phyloP scores from a whole-genome alignment of 53 echinoderm and acorn worm genomes.

The Stichopus horrens region DNA sequence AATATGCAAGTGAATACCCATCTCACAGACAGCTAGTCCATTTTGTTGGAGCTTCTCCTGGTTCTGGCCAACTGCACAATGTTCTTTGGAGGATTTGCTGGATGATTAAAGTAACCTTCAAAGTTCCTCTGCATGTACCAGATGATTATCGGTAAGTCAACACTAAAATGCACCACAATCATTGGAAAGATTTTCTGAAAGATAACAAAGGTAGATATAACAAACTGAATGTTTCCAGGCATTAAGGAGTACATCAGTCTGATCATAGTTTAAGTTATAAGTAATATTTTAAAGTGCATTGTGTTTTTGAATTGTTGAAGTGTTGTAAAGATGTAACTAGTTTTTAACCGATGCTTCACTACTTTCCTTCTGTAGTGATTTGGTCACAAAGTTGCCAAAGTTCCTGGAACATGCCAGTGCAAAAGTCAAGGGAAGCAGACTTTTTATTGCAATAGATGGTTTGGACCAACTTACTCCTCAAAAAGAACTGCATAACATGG shows the following conservation, averaged over 20 bases:
- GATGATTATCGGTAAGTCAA: constrained; percentile 85
- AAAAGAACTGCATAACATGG: constrained; percentile 80
- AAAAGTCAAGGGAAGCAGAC: constrained; percentile 47
- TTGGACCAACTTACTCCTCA: constrained; percentile 70
- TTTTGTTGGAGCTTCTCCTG: constrained; percentile 90
- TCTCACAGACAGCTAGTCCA: constrained; percentile 55
- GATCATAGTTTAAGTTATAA: too few relatives aligned
- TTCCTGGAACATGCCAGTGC: constrained; percentile 78
- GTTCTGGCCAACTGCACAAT: constrained; percentile 65
- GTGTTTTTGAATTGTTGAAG: too few relatives aligned
- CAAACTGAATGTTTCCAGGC: too few relatives aligned
- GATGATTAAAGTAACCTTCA: constrained; percentile 68
- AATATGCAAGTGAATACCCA: background rate
- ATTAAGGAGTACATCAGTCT: too few relatives aligned
- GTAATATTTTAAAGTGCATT: too few relatives aligned
- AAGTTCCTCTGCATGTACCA: constrained; percentile 64
- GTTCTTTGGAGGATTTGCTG: constrained; percentile 73
- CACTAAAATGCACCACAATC: too few relatives aligned
- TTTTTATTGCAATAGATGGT: constrained; percentile 80
- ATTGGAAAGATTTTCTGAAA: too few relatives aligned
- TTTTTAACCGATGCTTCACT: too few relatives aligned
- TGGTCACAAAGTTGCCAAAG: constrained; percentile 73
- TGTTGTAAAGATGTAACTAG: too few relatives aligned
- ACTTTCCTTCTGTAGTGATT: constrained; percentile 59
- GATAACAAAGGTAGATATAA: too few relatives aligned